phyloP scores from a whole-genome alignment of 1,140 invertebrate species.

The Drosophila eugracilis region DNA sequence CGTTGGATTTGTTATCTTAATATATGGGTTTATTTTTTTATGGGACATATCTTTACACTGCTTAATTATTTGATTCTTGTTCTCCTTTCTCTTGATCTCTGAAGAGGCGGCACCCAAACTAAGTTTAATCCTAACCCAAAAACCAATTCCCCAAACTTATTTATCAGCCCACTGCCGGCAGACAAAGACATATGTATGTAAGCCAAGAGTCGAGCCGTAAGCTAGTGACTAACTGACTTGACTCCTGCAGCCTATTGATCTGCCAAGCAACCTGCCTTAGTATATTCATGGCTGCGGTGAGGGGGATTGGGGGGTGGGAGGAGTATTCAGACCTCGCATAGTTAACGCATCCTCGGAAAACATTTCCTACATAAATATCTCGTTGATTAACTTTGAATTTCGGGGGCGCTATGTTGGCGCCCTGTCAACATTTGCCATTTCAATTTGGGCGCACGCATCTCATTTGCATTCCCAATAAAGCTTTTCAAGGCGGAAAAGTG shows the following conservation, averaged over 20 bases:
- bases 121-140: background rate
- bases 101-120: background rate
- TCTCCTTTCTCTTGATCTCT: background rate
- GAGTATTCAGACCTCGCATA: slow-evolving; percentile 11
- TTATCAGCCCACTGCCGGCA: background rate
- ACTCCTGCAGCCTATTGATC: slow-evolving; percentile 28
- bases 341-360: slow-evolving; percentile 33
- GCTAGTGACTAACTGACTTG: background rate
- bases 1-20: too few species aligned
- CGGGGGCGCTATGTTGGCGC: slow-evolving; percentile 36
- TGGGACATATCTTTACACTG: too few species aligned
- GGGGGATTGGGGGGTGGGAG: too few species aligned
- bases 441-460: slow-evolving; percentile 64
- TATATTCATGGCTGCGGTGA: too few species aligned
- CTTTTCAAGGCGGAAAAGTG: background rate
- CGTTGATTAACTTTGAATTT: slow-evolving; percentile 68
- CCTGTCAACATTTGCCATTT: slow-evolving; percentile 67
- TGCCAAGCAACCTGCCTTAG: slow-evolving; percentile 12
- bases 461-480: slow-evolving; percentile 61
- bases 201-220: too few species aligned
- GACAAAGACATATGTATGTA: background rate
- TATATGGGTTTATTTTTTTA: too few species aligned
- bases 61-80: too few species aligned
- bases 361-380: slow-evolving; percentile 62
- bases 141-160: background rate